A percentile compares a stretch with the other conserved stretches of the same genome.
phyloP scores from a whole-genome alignment of 2,797 vertebrate genomes.

The Luscinia luscinia region DNA sequence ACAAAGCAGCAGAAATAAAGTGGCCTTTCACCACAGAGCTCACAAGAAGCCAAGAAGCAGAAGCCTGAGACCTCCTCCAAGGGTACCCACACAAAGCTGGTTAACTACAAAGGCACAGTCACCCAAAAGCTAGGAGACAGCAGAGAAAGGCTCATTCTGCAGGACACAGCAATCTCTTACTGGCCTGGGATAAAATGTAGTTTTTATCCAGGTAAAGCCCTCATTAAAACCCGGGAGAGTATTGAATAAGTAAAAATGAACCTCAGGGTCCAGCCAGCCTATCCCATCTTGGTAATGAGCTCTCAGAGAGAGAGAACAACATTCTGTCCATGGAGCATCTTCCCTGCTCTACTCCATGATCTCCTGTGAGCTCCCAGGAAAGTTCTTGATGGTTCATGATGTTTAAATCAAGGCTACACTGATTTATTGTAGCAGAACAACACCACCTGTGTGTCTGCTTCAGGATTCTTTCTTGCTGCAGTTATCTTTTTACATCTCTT shows the following conservation, averaged over 20 bases:
- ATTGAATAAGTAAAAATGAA: constrained; percentile 10
- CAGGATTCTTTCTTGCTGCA: not conserved
- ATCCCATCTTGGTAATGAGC: not conserved
- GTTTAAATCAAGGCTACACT: not conserved
- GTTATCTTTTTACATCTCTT: not conserved
- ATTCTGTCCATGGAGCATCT: not conserved
- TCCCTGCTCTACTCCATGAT: not conserved
- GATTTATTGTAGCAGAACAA: not conserved
- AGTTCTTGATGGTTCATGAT: not conserved
- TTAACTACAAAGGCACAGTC: not conserved
- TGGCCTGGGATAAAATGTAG: not conserved
- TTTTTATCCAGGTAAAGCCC: constrained; percentile 7
- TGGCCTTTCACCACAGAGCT: not conserved
- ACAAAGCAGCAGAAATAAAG: not conserved
- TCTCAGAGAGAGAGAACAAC: not conserved
- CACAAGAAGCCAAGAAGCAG: not conserved
- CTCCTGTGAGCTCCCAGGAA: not conserved
- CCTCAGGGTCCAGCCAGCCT: not conserved
- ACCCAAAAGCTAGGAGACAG: not conserved
- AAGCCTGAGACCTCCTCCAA: not conserved
- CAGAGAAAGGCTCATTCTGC: constrained; percentile 1
- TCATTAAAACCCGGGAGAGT: constrained; percentile 23
- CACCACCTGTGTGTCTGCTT: not conserved
- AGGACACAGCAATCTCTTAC: not conserved
- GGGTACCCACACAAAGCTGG: not conserved